Evolutionary conservation across 2,113 vertebrate genomes (phyloP).

Genomic region (Macquaria australasica): DNA sequence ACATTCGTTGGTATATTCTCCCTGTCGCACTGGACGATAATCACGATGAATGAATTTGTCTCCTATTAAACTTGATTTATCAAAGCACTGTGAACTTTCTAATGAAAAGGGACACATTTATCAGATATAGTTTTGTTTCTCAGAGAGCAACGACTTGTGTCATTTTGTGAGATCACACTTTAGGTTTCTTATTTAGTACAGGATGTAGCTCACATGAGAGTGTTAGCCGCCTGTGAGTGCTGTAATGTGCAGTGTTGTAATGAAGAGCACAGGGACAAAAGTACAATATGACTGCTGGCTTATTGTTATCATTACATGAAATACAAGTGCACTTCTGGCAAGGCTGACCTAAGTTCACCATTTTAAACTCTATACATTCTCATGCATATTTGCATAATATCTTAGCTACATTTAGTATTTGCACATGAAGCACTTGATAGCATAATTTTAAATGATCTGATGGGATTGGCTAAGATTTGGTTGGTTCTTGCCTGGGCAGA

Average conservation of each 20-base stretch:
- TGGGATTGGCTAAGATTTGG: too few relatives aligned
- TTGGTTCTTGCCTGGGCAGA: neutral
- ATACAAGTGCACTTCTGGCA: neutral
- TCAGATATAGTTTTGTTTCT: neutral
- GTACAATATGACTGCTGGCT: neutral
- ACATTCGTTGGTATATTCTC: slow-evolving; percentile 34
- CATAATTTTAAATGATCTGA: neutral
- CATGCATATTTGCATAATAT: slow-evolving; percentile 2
- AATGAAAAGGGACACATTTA: slow-evolving; percentile 1
- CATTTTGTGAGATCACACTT: slow-evolving; percentile 38
- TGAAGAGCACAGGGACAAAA: neutral
- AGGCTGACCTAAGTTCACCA: neutral
- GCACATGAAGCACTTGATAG: neutral
- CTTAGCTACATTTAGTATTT: neutral
- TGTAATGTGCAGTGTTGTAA: neutral
- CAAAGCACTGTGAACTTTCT: slow-evolving; percentile 27
- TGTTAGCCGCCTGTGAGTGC: neutral
- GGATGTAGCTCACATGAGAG: slow-evolving; percentile 2
- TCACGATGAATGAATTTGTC: slow-evolving; percentile 35
- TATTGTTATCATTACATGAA: neutral
- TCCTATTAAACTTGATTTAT: slow-evolving; percentile 29
- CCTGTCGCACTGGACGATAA: slow-evolving; percentile 41
- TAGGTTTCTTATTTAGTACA: slow-evolving; percentile 14
- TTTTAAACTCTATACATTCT: neutral
- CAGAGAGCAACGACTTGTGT: slow-evolving; percentile 5